These are phyloP conservation scores for Sterrhoptilus dennistouni DNA, from an alignment of 2,113 vertebrate genomes.

Conservation along the genomic window DNA sequence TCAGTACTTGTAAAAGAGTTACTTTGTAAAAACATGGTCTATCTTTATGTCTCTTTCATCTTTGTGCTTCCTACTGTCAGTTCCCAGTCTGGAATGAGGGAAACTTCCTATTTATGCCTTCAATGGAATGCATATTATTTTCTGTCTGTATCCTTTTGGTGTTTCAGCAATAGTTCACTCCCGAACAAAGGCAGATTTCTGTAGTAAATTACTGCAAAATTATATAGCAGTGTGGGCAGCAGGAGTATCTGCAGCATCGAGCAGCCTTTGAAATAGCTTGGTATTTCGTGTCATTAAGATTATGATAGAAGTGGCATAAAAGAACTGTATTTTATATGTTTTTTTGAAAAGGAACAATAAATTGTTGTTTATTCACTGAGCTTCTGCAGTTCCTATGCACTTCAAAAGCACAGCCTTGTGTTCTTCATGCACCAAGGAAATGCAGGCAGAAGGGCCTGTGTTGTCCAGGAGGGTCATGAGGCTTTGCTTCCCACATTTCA, in stretches of 20 bases:
- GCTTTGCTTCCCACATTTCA: neutral
- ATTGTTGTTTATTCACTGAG: neutral
- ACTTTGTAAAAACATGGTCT: neutral
- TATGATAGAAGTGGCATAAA: neutral
- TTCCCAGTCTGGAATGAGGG: neutral
- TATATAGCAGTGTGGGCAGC: neutral
- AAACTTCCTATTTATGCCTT: neutral
- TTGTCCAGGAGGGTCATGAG: neutral
- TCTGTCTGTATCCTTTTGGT: neutral
- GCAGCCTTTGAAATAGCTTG: neutral
- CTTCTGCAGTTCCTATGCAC: neutral
- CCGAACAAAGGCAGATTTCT: neutral
- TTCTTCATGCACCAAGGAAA: neutral
- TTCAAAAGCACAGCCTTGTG: neutral
- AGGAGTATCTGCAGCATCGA: neutral
- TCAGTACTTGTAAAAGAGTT: neutral
- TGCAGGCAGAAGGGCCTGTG: neutral
- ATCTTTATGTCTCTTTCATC: neutral
- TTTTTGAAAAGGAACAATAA: neutral
- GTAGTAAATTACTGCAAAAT: neutral
- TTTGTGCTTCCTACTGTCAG: neutral
- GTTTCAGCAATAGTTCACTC: neutral
- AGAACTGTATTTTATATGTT: neutral
- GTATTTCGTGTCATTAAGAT: neutral
- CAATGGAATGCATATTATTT: neutral